Base-by-base conservation (phyloP, 2,888 invertebrate species). In the Scaptomyza flava region DNA sequence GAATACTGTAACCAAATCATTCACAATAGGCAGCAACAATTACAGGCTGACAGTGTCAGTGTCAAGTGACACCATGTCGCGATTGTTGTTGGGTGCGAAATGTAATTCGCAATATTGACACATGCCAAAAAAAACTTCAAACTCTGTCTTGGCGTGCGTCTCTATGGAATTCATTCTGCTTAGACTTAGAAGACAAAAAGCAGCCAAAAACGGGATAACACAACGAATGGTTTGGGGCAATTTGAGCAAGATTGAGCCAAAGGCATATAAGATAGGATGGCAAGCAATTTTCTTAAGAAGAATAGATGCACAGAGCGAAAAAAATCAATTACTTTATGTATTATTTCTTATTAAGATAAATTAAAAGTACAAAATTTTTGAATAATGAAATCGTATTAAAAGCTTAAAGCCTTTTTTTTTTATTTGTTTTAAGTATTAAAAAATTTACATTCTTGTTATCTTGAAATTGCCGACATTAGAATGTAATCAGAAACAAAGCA, bases 1-100 rank as follows among this genome's bases (percentile, higher is more conserved):
- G 30, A 9, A 34, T 30, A 76, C 33, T 57, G 72, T 51, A 75
- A 63, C 62, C 68, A 64, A 75, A 72, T 68, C 68, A 72, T 56
- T 17, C 54, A 61, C 61, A 62, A 65, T 51, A 68, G 68, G 60
- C 73, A 52, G 51, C 36, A 47, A n/a, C 34, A 51, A 23, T 51
- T 36, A 36, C 11, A 27, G 48, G 43, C 58, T 27, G 27, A 27
- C 27, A 27, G 27, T 27, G 27, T 27, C 27, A 27, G 27, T 27
- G 27, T 27, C 27, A 27, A 27, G 27, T 27, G 27, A 27, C 27
- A 6, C 27, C 27, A 27, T 27, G 27, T 5, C 27, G 27, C 27
- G 1, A 27, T 27, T 27, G 5, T 60, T 65, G 60, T 14, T 63
- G 74, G 53, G 30, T 33, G 33, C 23, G 3, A 50, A 59, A 56